These are phyloP conservation scores for Pocillopora damicornis DNA, from an alignment of 64 coral and sea anemone genomes.

Conservation along the genomic window DNA sequence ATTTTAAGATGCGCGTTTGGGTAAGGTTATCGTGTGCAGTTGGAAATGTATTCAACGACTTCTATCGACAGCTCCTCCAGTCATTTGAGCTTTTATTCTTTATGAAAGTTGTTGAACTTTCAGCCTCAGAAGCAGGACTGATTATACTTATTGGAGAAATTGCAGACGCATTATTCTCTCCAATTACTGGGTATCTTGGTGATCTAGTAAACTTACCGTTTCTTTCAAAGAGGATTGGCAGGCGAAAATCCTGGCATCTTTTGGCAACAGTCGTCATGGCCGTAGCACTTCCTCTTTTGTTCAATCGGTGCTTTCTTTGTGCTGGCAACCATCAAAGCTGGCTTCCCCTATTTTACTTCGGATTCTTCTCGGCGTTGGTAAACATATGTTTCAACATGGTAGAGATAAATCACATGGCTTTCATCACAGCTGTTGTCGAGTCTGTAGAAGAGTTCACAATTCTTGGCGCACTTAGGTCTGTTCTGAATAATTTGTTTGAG, in stretches of 20 bases:
- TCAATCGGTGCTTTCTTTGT: conserved; percentile 9
- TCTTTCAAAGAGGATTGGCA: conserved; percentile 5
- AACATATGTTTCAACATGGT: background rate
- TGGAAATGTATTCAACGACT: conserved; percentile 6
- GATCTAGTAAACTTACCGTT: conserved; percentile 4
- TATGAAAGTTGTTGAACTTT: conserved; percentile 1
- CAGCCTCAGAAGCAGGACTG: background rate
- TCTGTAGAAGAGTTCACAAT: background rate
- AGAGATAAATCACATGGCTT: conserved; percentile 1
- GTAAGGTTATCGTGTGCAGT: background rate
- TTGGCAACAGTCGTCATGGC: background rate
- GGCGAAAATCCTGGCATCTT: conserved; percentile 20
- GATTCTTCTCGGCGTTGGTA: background rate
- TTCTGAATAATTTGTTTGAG: background rate
- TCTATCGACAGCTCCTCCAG: background rate
- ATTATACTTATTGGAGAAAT: background rate
- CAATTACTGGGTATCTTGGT: background rate
- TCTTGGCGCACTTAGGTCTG: background rate
- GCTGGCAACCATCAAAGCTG: background rate
- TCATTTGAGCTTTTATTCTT: background rate
- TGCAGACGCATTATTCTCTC: background rate
- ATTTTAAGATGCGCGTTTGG: background rate
- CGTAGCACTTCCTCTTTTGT: background rate
- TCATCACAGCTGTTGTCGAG: background rate
- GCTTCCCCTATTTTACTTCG: background rate